Evolutionary conservation across 2,797 vertebrate genomes (phyloP).

Genomic region (Hoplostethus atlanticus): DNA sequence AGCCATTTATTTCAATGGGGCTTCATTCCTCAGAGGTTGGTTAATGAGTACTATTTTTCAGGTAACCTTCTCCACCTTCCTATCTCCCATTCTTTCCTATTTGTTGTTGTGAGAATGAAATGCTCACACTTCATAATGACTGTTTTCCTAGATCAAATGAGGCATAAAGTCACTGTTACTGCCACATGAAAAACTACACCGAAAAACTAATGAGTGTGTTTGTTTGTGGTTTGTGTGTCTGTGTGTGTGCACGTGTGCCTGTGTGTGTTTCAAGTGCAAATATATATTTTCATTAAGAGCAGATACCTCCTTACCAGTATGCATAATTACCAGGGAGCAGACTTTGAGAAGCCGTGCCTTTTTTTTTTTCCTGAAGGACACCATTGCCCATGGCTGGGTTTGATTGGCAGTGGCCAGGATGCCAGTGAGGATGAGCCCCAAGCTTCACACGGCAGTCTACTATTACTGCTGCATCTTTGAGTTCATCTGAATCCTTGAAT

Average conservation of each 20-base stretch:
- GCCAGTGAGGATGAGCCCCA: constrained; percentile 18
- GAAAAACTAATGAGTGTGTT: constrained; percentile 3
- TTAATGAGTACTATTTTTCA: constrained; percentile 10
- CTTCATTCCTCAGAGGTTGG: constrained; percentile 14
- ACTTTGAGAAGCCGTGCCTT: neutral
- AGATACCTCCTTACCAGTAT: neutral
- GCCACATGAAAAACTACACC: constrained; percentile 16
- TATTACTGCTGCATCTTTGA: constrained; percentile 42
- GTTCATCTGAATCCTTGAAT: constrained; percentile 52
- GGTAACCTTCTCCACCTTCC: neutral
- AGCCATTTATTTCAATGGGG: constrained; percentile 3
- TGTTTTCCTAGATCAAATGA: constrained; percentile 26
- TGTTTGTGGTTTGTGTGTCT: constrained; percentile 9
- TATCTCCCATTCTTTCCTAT: neutral
- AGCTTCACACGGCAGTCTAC: constrained; percentile 19
- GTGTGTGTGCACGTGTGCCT: neutral
- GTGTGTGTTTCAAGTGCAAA: constrained; percentile 2
- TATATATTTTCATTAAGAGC: constrained; percentile 5
- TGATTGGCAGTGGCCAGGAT: constrained; percentile 47
- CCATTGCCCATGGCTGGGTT: constrained; percentile 18
- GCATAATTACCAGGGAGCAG: constrained; percentile 9
- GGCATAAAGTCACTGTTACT: constrained; percentile 11
- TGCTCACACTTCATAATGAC: constrained; percentile 15
- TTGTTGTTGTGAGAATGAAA: neutral
- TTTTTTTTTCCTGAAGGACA: constrained; percentile 20